Conservation (phyloP, 2,888 invertebrate genomes). For the Drosophila subquinaria region DNA sequence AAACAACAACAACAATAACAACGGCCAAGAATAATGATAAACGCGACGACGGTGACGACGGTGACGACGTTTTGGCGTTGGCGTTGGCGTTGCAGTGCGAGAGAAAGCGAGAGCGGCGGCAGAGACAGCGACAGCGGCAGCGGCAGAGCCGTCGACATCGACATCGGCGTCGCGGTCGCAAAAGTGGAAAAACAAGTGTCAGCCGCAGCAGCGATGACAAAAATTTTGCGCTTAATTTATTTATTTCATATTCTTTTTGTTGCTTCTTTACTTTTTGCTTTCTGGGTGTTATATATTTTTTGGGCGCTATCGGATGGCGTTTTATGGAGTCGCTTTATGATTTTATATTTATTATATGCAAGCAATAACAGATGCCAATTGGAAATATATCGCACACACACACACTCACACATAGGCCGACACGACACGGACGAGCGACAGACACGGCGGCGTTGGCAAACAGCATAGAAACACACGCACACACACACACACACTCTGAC, state of each 20-base stretch:
- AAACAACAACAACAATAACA: slow-evolving; percentile 27
- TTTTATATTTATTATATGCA: slow-evolving; percentile 24
- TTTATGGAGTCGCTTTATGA: slow-evolving; percentile 32
- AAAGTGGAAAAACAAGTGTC: slow-evolving; percentile 73
- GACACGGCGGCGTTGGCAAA: slow-evolving; percentile 63
- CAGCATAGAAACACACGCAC: slow-evolving; percentile 33
- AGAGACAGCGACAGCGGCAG: slow-evolving; percentile 37
- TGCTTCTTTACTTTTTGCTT: slow-evolving; percentile 15
- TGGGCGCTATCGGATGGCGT: slow-evolving; percentile 23
- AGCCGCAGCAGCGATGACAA: slow-evolving; percentile 31
- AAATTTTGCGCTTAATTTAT: slow-evolving; percentile 45
- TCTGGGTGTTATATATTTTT: slow-evolving; percentile 13
- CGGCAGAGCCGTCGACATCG: slow-evolving; percentile 22
- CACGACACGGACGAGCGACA: slow-evolving; percentile 44
- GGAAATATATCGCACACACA: slow-evolving; percentile 46
- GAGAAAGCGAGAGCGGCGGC: slow-evolving; percentile 63
- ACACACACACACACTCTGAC: slow-evolving; percentile 16
- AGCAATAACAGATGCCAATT: slow-evolving; percentile 63
- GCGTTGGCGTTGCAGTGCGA: slow-evolving; percentile 53
- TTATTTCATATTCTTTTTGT: slow-evolving; percentile 7
- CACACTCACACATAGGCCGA: slow-evolving; percentile 17
- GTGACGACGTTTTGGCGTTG: slow-evolving; percentile 32
- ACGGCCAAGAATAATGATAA: slow-evolving; percentile 53
- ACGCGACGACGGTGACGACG: slow-evolving; percentile 28
- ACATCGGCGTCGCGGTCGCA: slow-evolving; percentile 44